Conservation (phyloP, 2,888 invertebrate species). For the Girardia tigrina region DNA sequence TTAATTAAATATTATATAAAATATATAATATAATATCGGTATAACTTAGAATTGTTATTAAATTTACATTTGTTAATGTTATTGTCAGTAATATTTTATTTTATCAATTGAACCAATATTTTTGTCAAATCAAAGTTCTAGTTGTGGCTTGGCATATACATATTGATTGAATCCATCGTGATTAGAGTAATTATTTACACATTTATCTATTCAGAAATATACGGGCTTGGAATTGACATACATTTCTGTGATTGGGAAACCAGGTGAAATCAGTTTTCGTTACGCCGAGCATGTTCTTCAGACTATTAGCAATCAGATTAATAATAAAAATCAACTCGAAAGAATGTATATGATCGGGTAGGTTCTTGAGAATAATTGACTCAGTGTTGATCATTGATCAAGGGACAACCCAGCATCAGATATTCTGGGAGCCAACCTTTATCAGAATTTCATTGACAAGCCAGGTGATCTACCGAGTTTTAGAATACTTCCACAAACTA, state of each 20-base stretch:
- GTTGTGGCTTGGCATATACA: too few species aligned
- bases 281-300: not conserved
- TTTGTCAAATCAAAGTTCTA: too few species aligned
- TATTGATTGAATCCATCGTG: too few species aligned
- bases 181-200: too few species aligned
- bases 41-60: too few species aligned
- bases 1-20: too few species aligned
- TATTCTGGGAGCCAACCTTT: conserved; percentile 48
- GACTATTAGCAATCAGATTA: not conserved
- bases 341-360: not conserved
- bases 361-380: not conserved
- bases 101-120: too few species aligned
- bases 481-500: not conserved
- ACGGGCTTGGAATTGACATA: not conserved
- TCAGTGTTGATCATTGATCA: conserved; percentile 17
- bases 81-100: too few species aligned
- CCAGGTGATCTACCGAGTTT: not conserved
- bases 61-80: too few species aligned
- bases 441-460: conserved; percentile 41
- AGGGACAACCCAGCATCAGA: conserved; percentile 49
- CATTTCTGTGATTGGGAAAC: not conserved
- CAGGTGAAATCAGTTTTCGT: not conserved
- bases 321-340: not conserved
- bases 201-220: not conserved
- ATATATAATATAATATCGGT: too few species aligned